phyloP scores from a whole-genome alignment of 2,797 vertebrate species.

The Cossypha heuglini region DNA sequence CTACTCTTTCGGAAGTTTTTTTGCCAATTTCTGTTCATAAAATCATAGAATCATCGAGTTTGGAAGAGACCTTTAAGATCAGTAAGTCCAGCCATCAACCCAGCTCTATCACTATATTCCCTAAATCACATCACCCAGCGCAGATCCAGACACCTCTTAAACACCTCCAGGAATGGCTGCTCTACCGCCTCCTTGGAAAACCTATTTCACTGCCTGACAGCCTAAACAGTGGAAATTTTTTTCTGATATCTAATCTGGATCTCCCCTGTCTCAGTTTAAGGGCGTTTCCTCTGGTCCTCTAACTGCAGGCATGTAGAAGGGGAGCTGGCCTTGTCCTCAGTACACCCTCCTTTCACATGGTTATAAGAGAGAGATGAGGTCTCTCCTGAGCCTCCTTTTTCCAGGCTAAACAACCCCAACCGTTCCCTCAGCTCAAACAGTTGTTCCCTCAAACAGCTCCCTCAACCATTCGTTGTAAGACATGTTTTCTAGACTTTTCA shows the following conservation, averaged over 20 bases:
- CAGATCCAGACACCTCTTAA: background rate
- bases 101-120: background rate
- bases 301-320: accelerated
- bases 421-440: no score
- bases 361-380: background rate
- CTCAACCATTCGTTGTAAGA: background rate
- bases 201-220: background rate
- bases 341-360: background rate
- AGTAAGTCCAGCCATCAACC: background rate
- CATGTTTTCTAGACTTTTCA: background rate
- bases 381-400: background rate
- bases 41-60: accelerated
- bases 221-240: background rate
- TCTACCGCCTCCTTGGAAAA: background rate
- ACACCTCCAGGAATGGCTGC: background rate
- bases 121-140: background rate
- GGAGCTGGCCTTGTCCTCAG: accelerated
- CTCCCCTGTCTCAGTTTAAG: background rate
- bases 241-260: background rate
- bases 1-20: background rate
- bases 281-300: background rate
- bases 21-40: background rate
- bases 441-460: background rate
- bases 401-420: background rate
- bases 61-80: background rate